phyloP scores from a whole-genome alignment of 1,140 invertebrate species.

The Acromyrmex echinatior region DNA sequence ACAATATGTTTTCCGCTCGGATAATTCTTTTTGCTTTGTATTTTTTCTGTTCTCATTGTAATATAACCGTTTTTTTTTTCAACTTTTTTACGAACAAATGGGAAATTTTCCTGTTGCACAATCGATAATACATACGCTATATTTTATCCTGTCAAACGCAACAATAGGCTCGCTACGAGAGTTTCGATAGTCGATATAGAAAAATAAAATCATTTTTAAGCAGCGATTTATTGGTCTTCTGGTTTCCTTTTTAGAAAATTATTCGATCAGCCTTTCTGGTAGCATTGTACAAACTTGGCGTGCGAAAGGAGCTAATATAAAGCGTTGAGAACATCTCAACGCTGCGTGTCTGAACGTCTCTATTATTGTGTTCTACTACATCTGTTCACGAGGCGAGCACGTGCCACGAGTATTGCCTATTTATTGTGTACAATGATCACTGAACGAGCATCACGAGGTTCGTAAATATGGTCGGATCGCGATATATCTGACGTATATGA shows the following conservation, averaged over 20 bases:
- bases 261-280: not conserved
- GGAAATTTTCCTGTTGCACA: slow-evolving; percentile 4
- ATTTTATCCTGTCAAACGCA: not conserved
- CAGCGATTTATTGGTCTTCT: not conserved
- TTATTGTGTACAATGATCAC: slow-evolving; percentile 49
- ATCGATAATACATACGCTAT: not conserved
- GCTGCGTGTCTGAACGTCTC: slow-evolving; percentile 7
- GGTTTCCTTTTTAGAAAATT: not conserved
- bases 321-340: not conserved
- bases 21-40: not conserved
- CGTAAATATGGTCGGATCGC: slow-evolving; percentile 35
- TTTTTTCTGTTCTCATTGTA: not conserved
- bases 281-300: not conserved
- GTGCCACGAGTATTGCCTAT: slow-evolving; percentile 51
- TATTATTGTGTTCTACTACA: slow-evolving; percentile 28
- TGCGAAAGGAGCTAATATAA: not conserved
- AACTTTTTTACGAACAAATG: not conserved
- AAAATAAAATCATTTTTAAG: not conserved
- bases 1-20: not conserved
- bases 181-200: not conserved
- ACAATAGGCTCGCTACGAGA: not conserved
- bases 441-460: slow-evolving; percentile 51
- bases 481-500: slow-evolving; percentile 19
- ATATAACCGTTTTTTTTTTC: not conserved
- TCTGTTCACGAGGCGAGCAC: slow-evolving; percentile 53